Evolutionary conservation across 92 coral and sea anemone genomes (phyloP).

Genomic region (Palythoa grandiflora): DNA sequence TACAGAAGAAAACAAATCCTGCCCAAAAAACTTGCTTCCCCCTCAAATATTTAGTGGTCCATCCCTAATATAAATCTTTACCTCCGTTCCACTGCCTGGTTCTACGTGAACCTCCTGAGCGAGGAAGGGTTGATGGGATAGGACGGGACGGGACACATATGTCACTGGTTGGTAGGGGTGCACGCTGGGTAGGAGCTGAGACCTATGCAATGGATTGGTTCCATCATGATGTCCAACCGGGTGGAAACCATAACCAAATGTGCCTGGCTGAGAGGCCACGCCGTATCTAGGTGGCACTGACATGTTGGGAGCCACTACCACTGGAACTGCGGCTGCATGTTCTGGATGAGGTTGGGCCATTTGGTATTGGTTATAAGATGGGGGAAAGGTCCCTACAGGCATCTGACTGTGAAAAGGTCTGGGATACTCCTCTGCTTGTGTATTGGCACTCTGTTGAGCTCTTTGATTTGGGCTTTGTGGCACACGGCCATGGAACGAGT

Average conservation of each 20-base stretch:
- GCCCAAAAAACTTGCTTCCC: too few relatives aligned
- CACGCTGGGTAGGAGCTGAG: not conserved
- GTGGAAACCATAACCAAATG: conserved; percentile 7
- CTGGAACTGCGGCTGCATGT: not conserved
- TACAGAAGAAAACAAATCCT: too few relatives aligned
- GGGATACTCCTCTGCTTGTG: not conserved
- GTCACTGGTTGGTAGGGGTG: conserved; percentile 31
- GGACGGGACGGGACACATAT: conserved; percentile 11
- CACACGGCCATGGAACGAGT: not conserved
- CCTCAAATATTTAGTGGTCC: too few relatives aligned
- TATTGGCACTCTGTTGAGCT: not conserved
- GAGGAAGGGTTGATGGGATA: conserved; percentile 23
- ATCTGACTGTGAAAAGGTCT: not conserved
- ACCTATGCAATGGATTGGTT: not conserved
- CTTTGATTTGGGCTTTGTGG: not conserved
- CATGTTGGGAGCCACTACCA: not conserved
- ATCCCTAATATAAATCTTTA: not conserved
- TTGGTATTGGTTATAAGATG: conserved; percentile 8
- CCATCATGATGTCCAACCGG: not conserved
- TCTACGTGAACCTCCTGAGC: not conserved
- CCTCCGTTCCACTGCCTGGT: conserved; percentile 1
- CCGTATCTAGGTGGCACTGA: conserved; percentile 6
- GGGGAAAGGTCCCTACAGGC: not conserved
- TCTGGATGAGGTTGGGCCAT: not conserved
- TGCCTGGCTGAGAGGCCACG: not conserved